A percentile compares a stretch with the other conserved stretches of the same genome.
phyloP scores from a whole-genome alignment of 1,140 invertebrate genomes.

The Drosophila nigromelanica region DNA sequence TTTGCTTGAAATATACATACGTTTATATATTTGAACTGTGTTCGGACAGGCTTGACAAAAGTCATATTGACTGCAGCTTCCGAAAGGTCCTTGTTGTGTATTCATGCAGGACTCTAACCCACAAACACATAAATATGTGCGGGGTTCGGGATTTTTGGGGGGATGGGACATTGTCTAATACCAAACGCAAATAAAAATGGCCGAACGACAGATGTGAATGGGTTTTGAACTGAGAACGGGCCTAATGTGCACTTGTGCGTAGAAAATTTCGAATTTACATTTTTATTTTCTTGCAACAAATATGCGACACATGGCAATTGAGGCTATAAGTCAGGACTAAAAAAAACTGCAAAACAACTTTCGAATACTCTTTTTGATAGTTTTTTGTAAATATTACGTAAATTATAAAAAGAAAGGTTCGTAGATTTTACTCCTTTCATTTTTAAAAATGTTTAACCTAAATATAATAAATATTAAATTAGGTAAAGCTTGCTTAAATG shows the following conservation, averaged over 20 bases:
- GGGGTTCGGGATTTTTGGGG: background rate
- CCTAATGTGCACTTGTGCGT: conserved; percentile 73
- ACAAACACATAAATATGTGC: conserved; percentile 4
- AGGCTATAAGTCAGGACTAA: conserved; percentile 44
- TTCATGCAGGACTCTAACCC: conserved; percentile 32
- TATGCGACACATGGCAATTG: conserved; percentile 75
- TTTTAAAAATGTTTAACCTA: too few relatives aligned
- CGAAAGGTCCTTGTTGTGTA: conserved; percentile 21
- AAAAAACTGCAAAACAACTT: conserved; percentile 16
- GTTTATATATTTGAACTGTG: background rate
- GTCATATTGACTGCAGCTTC: conserved; percentile 13
- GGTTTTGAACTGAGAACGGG: conserved; percentile 22
- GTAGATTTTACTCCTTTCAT: too few relatives aligned
- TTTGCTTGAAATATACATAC: background rate
- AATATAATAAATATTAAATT: too few relatives aligned
- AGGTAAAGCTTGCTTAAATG: too few relatives aligned
- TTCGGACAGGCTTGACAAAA: conserved; percentile 6
- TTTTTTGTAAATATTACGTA: background rate
- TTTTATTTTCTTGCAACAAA: conserved; percentile 64
- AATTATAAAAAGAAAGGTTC: too few relatives aligned
- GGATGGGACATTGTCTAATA: conserved; percentile 57
- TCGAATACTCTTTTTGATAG: conserved; percentile 26
- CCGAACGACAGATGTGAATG: conserved; percentile 34
- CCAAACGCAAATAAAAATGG: conserved; percentile 70
- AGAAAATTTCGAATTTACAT: conserved; percentile 78